Conservation (phyloP, 30 jellyfish, hydroid and myxozoan species). For the Aurelia sp. region DNA sequence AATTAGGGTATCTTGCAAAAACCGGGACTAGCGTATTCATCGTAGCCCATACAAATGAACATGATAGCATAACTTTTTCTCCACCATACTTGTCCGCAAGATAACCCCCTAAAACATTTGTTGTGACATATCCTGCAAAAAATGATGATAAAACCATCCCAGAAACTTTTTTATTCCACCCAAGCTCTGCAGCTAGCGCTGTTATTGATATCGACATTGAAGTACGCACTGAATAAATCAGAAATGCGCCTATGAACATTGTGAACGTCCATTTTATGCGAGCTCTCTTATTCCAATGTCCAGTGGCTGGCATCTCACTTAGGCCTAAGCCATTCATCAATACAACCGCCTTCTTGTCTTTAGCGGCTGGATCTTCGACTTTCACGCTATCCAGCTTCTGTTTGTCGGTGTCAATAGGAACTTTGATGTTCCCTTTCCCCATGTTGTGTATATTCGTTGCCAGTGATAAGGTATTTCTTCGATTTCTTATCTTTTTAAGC, state of each 20-base stretch:
- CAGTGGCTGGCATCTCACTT: constrained; percentile 2
- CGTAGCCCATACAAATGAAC: constrained; percentile 78
- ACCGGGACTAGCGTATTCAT: constrained; percentile 83
- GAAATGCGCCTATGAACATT: constrained; percentile 80
- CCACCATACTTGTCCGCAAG: constrained; percentile 97
- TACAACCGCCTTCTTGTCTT: constrained; percentile 52
- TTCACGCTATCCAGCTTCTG: constrained; percentile 7
- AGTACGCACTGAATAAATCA: constrained; percentile 92
- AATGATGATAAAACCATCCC: constrained; percentile 99
- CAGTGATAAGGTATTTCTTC: too few species aligned
- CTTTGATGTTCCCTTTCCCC: constrained; percentile 31
- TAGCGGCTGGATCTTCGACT: constrained; percentile 64
- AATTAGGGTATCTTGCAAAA: constrained; percentile 72
- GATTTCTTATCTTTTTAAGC: background rate
- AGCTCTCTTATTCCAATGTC: constrained; percentile 86
- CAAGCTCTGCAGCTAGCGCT: constrained; percentile 87
- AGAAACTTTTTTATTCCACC: constrained; percentile 97
- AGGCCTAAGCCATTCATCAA: background rate
- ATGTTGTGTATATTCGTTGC: background rate
- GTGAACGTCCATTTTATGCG: constrained; percentile 86
- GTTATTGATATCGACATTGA: constrained; percentile 97
- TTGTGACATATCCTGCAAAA: constrained; percentile 95
- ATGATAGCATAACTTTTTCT: constrained; percentile 80
- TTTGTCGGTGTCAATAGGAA: constrained; percentile 38
- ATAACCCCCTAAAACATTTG: constrained; percentile 95